Evolutionary conservation across 1,140 invertebrate species (phyloP), one percentile per base, ranked within the genome.

Genomic region (Cataglyphis hispanica): DNA sequence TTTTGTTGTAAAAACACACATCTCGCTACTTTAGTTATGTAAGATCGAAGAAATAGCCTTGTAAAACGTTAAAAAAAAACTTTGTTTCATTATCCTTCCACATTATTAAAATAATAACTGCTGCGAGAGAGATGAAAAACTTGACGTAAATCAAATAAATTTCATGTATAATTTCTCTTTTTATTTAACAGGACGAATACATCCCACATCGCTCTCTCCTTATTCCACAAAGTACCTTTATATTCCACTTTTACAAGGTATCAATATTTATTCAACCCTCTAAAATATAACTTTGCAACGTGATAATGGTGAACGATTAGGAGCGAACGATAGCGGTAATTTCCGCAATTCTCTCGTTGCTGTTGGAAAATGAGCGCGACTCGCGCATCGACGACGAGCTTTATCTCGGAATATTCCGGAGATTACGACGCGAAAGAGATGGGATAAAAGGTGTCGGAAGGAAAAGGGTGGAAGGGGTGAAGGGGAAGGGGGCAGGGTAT

Each of bases 361-460:
- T 63, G 2, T n/a, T 34, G 34, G 40, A 77, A 63, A 77, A 77
- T 11, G 72, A 40, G 56, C 27, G 75, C 58, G 34, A 40, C 13
- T 13, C 11, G 72, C 1, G 31, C n/a, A 63, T 63, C 58, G 25
- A 31, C 37, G 11, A 16, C 16, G 37, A 25, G 40, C 58, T 64
- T 64, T 77, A 76, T 76, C 75, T 77, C 37, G 7, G 61, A 64
- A 64, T 76, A 63, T 77, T 64, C 58, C 25, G 25, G 25, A 77
- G 75, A 63, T 64, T 77, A 77, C 5, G 40, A 6, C 75, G 58
- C 46, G 46, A 46, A 2, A 46, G 74, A 77, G 10, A 34, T 43
- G n/a, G 22, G 37, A 16, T 76, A 40, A 76, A 63, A 43, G 27
- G 2, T 31, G 27, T 1, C 27, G 56, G 0, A 8, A 37, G 37